Evolutionary conservation across 2,888 invertebrate genomes (phyloP), one percentile per base, ranked within the genome.

Genomic region (Gibbula magus): DNA sequence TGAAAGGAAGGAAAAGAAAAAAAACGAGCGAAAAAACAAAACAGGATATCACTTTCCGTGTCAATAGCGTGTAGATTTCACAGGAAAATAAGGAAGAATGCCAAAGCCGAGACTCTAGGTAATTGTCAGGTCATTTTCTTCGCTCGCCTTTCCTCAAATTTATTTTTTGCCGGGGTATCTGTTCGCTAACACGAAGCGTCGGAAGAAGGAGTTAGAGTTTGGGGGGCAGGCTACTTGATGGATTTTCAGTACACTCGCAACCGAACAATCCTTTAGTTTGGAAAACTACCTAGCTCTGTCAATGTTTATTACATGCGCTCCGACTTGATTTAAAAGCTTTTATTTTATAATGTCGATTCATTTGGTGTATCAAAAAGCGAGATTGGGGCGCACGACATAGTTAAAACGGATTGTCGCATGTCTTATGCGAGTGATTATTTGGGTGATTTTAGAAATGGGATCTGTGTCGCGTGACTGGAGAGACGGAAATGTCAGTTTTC

Each of bases 11-110:
- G 13, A 35, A 35, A 70, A 20, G 39, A 70, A 70, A 39, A 56
- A 70, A 70, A 35, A 20, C 13, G 39, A 10, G 45, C 5, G 35
- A 45, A 45, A 45, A 70, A 70, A n/a, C 70, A 32, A 70, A 35
- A 70, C 32, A 39, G 29, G 70, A 35, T 70, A 70, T 70, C 39
- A 70, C 39, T 32, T 70, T 70, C 39, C 70, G 70, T 70, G 70
- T 70, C 70, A 20, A 70, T 70, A 70, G 70, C 70, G 70, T 70
- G 70, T 70, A 70, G 70, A 70, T 70, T 70, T 70, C 70, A 70
- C 70, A 32, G 70, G 10, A 39, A 70, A 32, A 70, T 70, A 70
- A 70, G 70, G 35, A 70, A 70, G 70, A 70, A 70, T 70, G 32
- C 70, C 70, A 70, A 39, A 70, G 32, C 70, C 70, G 70, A 35